phyloP scores from a whole-genome alignment of 2,888 invertebrate genomes.

The Tillus elongatus region DNA sequence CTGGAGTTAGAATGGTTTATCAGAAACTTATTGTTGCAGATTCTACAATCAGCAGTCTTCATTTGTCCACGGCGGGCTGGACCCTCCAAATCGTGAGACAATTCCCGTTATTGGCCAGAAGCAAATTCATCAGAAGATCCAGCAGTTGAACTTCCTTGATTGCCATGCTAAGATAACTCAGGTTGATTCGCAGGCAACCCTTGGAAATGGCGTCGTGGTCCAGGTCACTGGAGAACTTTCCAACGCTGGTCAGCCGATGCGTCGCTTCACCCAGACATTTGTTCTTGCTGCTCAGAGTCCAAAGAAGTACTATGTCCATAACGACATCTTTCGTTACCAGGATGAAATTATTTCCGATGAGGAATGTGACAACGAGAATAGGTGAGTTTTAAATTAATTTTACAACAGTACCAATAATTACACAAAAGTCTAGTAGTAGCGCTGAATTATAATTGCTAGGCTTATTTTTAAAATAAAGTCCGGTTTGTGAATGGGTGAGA shows the following conservation, averaged over 20 bases:
- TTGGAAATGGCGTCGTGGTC: slow-evolving; percentile 90
- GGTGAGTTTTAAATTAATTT: no score
- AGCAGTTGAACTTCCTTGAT: slow-evolving; percentile 89
- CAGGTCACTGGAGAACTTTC: slow-evolving; percentile 96
- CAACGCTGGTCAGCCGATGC: slow-evolving; percentile 93
- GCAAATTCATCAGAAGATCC: slow-evolving; percentile 92
- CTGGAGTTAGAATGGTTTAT: no score
- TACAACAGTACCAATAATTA: no score
- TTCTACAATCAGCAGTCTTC: slow-evolving; percentile 95
- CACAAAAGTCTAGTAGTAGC: no score
- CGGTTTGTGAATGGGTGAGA: no score
- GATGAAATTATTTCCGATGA: slow-evolving; percentile 57
- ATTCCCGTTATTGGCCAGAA: slow-evolving; percentile 82
- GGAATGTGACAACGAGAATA: slow-evolving; percentile 48
- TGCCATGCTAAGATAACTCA: slow-evolving; percentile 97
- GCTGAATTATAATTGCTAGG: no score
- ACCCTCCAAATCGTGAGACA: slow-evolving; percentile 72
- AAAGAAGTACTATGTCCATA: slow-evolving; percentile 97
- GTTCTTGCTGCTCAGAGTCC: slow-evolving; percentile 92
- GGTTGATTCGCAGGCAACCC: slow-evolving; percentile 90
- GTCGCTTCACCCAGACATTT: slow-evolving; percentile 96
- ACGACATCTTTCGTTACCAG: slow-evolving; percentile 98
- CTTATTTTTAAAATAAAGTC: no score
- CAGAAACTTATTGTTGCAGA: no score
- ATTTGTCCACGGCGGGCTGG: slow-evolving; percentile 90